Base-by-base conservation (phyloP, 1,140 invertebrate species). In the Rhopalosiphum padi region DNA sequence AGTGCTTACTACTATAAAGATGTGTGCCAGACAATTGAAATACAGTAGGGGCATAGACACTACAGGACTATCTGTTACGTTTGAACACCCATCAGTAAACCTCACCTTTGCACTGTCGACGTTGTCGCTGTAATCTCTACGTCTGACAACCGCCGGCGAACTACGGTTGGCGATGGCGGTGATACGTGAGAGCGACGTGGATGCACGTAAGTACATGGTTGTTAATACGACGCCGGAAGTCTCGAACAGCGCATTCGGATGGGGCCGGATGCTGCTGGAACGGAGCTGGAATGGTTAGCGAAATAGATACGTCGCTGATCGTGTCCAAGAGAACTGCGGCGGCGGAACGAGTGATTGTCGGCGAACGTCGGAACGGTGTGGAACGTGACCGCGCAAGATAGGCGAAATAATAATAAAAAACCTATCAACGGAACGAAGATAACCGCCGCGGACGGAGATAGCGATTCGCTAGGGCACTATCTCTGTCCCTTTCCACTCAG, bases 171-270 rank as follows among this genome's bases (percentile, higher is more conserved):
- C 25, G 48, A 35, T 15, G 48, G 35, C 48, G 48, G 35, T 51
- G 15, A 37, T 15, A 11, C 87, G 87, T 37, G 51, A 48, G 30
- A 88, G 30, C 46, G 30, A 37, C 2, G 8, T 11, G 22, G 48
- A 53, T 37, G 48, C 35, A 21, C 87, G 87, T 53, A 89, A 55
- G 48, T 53, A 89, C 87, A 89, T 89, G 46, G 48, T n/a, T n/a
- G 43, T 43, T 87, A n/a, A 1, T 25, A 37, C n/a, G 22, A 41
- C 51, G n/a, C 21, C 8, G 23, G n/a, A 11, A 9, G 21, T 55
- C 48, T 55, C 48, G n/a, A 41, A 41, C 53, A 21, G 87, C 35
- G 48, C 87, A 89, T 89, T 55, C 23, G 51, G 30, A n/a, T 25
- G 41, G 41, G 43, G 41, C 22, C n/a, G 77, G 35, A 35, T 9